Base-by-base conservation (phyloP, 2,113 vertebrate genomes). In the Glaucidium brasilianum region DNA sequence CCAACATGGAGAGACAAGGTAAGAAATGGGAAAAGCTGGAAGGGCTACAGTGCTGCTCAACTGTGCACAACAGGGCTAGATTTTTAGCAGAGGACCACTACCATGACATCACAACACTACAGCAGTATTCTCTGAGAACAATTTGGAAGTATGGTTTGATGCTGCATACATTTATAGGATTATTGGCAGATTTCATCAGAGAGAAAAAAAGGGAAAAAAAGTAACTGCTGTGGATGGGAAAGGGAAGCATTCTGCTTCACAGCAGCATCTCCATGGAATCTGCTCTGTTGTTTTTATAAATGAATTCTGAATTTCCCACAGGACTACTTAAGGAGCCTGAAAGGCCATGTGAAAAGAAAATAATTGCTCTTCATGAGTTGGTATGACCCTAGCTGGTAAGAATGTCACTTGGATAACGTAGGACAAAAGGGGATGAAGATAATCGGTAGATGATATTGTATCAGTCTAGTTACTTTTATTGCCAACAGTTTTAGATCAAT, bases 41-140 rank as follows among this genome's bases (percentile, higher is more conserved):
- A 76, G 1, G 22, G n/a, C 32, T 59, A 55, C 9, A 10, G 16
- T 1, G 29, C 47, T 53, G 56, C 41, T 63, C 15, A 79, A 8
- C 39, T 11, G 10, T 18, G 64, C 7, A 4, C 45, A 14, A 3
- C 32, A 29, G 26, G 18, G 15, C 27, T 30, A 20, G 56, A 19
- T 23, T 35, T 72, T 15, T 80, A 67, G 47, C 56, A 79, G 6
- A 29, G 15, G 23, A 7, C 14, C 45, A 52, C 10, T 7, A 29
- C 45, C 26, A 55, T 0, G 8, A 76, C 4, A 26, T 20, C 2
- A 0, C 8, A 71, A 56, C 4, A 39, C 10, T 22, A 53, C 47
- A n/a, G 67, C 17, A 23, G 18, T 4, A 20, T n/a, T 32, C 17
- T n/a, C 37, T 30, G 35, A 5, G 22, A 49, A 30, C 35, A 37